phyloP scores from a whole-genome alignment of 92 coral and sea anemone genomes.

The Porites evermanni region DNA sequence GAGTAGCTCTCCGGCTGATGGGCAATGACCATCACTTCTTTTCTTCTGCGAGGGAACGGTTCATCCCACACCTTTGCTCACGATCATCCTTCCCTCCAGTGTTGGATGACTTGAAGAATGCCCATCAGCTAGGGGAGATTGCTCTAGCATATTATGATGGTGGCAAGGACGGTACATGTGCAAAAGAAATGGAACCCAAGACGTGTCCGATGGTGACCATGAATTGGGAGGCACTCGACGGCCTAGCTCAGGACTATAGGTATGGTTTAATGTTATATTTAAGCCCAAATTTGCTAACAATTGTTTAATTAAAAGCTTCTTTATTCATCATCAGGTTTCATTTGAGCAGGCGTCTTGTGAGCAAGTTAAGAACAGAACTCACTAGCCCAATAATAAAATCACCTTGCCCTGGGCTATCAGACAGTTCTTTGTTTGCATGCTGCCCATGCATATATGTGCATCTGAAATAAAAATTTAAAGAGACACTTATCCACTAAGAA shows the following conservation, averaged over 20 bases:
- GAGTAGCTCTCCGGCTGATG: slow-evolving; percentile 6
- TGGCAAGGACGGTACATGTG: slow-evolving; percentile 13
- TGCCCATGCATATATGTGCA: neutral
- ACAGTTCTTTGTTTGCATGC: too few species aligned
- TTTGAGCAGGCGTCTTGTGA: too few species aligned
- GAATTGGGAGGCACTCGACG: slow-evolving; percentile 15
- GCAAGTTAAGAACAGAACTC: too few species aligned
- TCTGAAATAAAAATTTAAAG: neutral
- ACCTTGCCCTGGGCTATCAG: too few species aligned
- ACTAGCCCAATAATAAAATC: too few species aligned
- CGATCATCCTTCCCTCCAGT: slow-evolving; percentile 13
- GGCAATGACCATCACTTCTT: slow-evolving; percentile 7
- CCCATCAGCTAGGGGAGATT: slow-evolving; percentile 5
- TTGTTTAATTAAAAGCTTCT: neutral
- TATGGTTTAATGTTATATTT: neutral
- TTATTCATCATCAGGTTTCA: too few species aligned
- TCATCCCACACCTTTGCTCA: slow-evolving; percentile 10
- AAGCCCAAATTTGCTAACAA: neutral
- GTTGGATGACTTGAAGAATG: neutral
- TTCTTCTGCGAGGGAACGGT: neutral
- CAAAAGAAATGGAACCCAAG: slow-evolving; percentile 5
- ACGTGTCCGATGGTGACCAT: neutral
- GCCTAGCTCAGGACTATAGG: slow-evolving; percentile 8
- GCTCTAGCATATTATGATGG: slow-evolving; percentile 11
- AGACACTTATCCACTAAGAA: neutral